Percentiles rank a stretch among this genome's conserved stretches.
phyloP scores from a whole-genome alignment of 2,797 vertebrate genomes.

The Urocyon cinereoargenteus region DNA sequence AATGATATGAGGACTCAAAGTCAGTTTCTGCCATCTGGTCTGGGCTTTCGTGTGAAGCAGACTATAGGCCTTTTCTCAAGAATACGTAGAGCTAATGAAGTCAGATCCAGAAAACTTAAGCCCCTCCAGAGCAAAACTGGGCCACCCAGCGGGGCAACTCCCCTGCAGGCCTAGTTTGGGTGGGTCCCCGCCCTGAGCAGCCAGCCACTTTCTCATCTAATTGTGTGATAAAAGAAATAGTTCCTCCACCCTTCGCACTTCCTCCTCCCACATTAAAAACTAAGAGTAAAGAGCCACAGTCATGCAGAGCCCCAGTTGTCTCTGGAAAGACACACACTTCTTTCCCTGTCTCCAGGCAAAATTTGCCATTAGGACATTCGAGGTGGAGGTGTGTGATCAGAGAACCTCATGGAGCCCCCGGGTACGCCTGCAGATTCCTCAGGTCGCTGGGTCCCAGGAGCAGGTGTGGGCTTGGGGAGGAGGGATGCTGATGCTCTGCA shows the following conservation, averaged over 20 bases:
- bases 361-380: not conserved
- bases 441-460: not conserved
- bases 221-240: slow-evolving; percentile 32
- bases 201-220: slow-evolving; percentile 59
- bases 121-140: not conserved
- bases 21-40: not conserved
- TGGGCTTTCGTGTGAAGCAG: not conserved
- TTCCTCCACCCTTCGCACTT: slow-evolving; percentile 49
- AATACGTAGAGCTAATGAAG: not conserved
- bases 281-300: not conserved
- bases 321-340: not conserved
- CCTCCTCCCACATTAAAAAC: slow-evolving; percentile 33
- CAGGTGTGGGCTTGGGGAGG: not conserved
- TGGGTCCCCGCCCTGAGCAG: not conserved
- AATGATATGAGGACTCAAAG: not conserved
- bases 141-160: not conserved
- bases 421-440: not conserved
- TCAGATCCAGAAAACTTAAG: slow-evolving; percentile 24
- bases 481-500: not conserved
- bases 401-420: not conserved
- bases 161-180: not conserved
- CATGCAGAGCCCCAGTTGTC: not conserved
- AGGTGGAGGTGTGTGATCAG: not conserved
- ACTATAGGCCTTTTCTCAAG: not conserved
- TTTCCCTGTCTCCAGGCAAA: not conserved